These are phyloP conservation scores for Aelia acuminata DNA, from an alignment of 2,888 invertebrate species.

Conservation along the genomic window DNA sequence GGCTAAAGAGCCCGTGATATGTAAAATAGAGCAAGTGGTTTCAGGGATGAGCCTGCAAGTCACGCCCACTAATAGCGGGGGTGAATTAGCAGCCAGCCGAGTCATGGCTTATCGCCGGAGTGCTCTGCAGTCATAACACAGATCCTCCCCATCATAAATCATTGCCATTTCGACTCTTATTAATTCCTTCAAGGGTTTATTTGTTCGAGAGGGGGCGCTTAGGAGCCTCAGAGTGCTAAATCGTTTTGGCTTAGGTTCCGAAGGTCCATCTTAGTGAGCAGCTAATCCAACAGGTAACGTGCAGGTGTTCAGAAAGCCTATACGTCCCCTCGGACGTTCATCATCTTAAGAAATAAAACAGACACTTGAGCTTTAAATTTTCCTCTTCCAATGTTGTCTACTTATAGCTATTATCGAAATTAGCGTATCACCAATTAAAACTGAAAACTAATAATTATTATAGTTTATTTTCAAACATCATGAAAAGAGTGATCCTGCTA, in stretches of 20 bases:
- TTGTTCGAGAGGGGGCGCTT: neutral
- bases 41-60: constrained; percentile 35
- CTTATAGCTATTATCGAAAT: too few relatives aligned
- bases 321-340: too few relatives aligned
- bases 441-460: too few relatives aligned
- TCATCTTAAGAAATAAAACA: too few relatives aligned
- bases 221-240: neutral
- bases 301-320: neutral
- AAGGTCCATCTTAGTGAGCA: neutral
- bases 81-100: constrained; percentile 17
- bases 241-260: neutral
- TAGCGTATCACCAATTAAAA: too few relatives aligned
- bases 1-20: constrained; percentile 15
- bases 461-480: too few relatives aligned
- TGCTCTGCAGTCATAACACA: constrained; percentile 24
- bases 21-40: constrained; percentile 47
- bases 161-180: constrained; percentile 14
- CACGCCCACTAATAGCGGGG: constrained; percentile 51
- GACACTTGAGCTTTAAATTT: too few relatives aligned
- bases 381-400: too few relatives aligned
- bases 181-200: constrained; percentile 34
- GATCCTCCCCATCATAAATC: neutral
- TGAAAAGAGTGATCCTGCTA: too few relatives aligned
- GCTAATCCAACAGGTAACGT: neutral
- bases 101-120: constrained; percentile 31